Evolutionary conservation across 2,888 invertebrate genomes (phyloP).

Genomic region (Lithophane leautieri): DNA sequence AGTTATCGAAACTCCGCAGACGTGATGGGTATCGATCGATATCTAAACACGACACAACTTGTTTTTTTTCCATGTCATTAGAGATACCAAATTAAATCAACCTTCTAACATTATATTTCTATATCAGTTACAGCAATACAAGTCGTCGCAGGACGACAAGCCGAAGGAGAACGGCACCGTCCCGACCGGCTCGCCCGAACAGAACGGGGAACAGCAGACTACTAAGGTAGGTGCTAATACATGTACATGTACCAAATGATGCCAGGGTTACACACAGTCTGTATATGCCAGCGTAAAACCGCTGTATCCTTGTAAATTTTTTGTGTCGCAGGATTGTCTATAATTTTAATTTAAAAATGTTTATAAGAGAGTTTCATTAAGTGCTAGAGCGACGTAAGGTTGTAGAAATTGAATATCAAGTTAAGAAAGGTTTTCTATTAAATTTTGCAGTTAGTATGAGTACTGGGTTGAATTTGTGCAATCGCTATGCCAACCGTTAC

Average conservation of each 20-base stretch:
- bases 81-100: not conserved
- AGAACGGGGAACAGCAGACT: conserved; percentile 89
- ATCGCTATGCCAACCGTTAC: not conserved
- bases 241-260: not conserved
- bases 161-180: conserved; percentile 96
- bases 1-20: no score
- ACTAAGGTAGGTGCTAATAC: conserved; percentile 84
- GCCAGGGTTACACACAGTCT: not conserved
- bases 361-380: not conserved
- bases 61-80: no score
- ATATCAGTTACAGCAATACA: conserved; percentile 94
- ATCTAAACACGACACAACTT: no score
- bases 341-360: conserved; percentile 12
- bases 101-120: not conserved
- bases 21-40: no score
- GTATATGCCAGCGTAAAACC: not conserved
- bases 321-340: conserved; percentile 25
- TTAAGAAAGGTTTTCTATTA: not conserved
- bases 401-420: not conserved
- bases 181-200: conserved; percentile 90
- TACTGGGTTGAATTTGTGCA: not conserved
- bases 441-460: not conserved
- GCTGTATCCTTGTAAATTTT: not conserved
- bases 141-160: conserved; percentile 92
- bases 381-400: not conserved